phyloP scores from a whole-genome alignment of 1,140 invertebrate genomes.

The Pissodes strobi region DNA sequence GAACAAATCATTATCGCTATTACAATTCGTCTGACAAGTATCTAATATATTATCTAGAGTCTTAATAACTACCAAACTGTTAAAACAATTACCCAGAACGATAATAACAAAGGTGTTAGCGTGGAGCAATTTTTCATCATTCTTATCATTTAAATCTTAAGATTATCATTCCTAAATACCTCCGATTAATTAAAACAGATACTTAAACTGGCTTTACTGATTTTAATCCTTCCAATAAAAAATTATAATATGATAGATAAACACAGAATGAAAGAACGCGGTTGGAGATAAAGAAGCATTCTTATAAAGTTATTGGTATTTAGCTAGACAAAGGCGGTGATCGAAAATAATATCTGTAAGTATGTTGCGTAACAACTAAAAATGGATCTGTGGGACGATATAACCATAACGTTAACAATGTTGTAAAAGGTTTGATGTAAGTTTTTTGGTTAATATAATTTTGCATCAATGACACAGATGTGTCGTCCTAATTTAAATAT shows the following conservation, averaged over 20 bases:
- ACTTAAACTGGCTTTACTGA: not conserved
- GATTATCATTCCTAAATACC: not conserved
- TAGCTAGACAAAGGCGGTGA: not conserved
- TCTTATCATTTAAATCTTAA: not conserved
- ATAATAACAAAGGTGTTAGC: not conserved
- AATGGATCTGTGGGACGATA: no score
- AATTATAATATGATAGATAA: not conserved
- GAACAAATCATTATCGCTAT: not conserved
- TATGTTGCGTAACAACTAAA: no score
- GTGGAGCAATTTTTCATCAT: not conserved
- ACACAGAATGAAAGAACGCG: not conserved
- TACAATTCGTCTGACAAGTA: not conserved
- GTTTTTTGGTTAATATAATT: no score
- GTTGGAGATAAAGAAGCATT: not conserved
- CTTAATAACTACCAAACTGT: not conserved
- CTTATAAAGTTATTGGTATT: not conserved
- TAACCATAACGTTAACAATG: no score
- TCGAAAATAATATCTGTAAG: no score
- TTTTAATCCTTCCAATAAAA: not conserved
- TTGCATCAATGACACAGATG: no score
- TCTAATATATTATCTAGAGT: not conserved
- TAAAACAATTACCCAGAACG: slow-evolving; percentile 1
- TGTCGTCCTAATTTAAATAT: no score
- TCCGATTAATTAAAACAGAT: not conserved
- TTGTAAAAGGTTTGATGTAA: no score